Conservation (phyloP, 2,797 vertebrate genomes). For the Lithobates sylvaticus region DNA sequence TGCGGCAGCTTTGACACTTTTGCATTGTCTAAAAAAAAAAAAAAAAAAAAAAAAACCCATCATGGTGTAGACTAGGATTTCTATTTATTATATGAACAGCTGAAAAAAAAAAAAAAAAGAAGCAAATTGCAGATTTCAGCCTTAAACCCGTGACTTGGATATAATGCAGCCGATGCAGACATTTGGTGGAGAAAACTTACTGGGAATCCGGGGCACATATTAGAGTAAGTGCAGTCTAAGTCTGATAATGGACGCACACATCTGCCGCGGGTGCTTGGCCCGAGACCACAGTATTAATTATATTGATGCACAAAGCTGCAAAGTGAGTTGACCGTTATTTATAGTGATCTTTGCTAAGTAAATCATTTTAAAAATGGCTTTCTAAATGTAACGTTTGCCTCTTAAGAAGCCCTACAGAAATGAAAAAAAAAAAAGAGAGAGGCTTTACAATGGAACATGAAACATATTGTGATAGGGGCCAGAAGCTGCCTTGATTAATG, state of each 20-base stretch:
- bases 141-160: constrained; percentile 66
- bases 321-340: constrained; percentile 78
- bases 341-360: constrained; percentile 81
- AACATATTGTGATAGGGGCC: constrained; percentile 89
- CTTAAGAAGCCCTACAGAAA: constrained; percentile 92
- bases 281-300: constrained; percentile 77
- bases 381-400: constrained; percentile 83
- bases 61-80: no score
- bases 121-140: constrained; percentile 33
- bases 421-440: constrained; percentile 79
- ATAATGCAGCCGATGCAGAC: constrained; percentile 68
- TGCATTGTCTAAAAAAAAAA: no score
- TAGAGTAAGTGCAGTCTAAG: constrained; percentile 73
- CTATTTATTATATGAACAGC: no score
- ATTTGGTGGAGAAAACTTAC: constrained; percentile 72
- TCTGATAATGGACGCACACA: constrained; percentile 77
- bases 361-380: constrained; percentile 82
- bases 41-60: no score
- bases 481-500: constrained; percentile 98
- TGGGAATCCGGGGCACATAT: constrained; percentile 70
- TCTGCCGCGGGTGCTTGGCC: constrained; percentile 71
- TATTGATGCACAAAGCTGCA: constrained; percentile 76
- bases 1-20: no score
- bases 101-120: no score
- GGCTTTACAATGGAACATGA: constrained; percentile 92